phyloP scores from a whole-genome alignment of 2,113 vertebrate species.

The Ifrita kowaldi region DNA sequence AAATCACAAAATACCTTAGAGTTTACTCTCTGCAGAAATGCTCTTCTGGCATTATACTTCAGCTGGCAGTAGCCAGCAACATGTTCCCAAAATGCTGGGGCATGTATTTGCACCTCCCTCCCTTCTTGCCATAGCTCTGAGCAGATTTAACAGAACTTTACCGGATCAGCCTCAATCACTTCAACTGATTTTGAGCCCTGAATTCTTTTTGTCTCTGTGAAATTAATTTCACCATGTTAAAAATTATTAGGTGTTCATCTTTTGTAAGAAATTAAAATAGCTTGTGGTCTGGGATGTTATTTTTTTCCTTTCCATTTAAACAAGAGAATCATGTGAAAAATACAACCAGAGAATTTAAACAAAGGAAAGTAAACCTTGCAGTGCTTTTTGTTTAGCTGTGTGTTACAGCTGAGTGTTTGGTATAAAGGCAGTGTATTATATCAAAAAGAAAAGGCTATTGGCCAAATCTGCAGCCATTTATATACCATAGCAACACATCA shows the following conservation, averaged over 20 bases:
- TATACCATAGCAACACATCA: not conserved
- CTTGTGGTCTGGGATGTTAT: not conserved
- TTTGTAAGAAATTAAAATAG: not conserved
- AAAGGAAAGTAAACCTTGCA: not conserved
- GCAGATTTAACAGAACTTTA: not conserved
- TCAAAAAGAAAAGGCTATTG: not conserved
- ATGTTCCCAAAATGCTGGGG: not conserved
- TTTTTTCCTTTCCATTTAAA: not conserved
- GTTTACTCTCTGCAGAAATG: not conserved
- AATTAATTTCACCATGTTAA: not conserved
- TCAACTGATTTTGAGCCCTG: not conserved
- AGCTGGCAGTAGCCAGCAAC: not conserved
- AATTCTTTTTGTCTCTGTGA: not conserved
- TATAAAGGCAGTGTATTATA: not conserved
- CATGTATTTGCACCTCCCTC: not conserved
- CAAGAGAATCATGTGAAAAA: not conserved
- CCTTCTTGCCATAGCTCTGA: not conserved
- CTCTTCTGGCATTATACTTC: not conserved
- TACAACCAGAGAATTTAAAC: not conserved
- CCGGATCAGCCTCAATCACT: not conserved
- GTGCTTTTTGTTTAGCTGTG: not conserved
- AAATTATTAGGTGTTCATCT: not conserved
- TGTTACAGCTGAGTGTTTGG: not conserved
- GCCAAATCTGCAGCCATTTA: not conserved
- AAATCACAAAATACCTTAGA: not conserved